phyloP scores from a whole-genome alignment of 2,888 invertebrate genomes.

The Nomada ferruginata region DNA sequence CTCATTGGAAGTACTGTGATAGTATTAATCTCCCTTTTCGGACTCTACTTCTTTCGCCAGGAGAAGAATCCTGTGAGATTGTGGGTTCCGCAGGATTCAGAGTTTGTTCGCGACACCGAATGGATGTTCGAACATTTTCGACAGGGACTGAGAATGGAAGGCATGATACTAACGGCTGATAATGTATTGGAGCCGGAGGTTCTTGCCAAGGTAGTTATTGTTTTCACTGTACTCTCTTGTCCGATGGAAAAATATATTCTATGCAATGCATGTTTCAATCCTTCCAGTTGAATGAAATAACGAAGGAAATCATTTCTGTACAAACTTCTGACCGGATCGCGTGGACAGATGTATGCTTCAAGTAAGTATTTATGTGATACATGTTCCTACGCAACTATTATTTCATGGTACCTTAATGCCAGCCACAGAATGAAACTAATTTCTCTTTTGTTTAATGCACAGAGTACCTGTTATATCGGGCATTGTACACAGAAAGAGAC shows the following conservation, averaged over 20 bases:
- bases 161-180: constrained; percentile 87
- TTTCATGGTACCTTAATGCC: not conserved
- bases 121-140: constrained; percentile 90
- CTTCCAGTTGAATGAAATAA: constrained; percentile 85
- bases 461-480: constrained; percentile 80
- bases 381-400: constrained; percentile 6
- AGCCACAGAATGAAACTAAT: constrained; percentile 9
- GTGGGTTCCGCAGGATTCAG: constrained; percentile 91
- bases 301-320: constrained; percentile 84
- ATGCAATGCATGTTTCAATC: not conserved
- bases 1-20: constrained; percentile 86
- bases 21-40: constrained; percentile 87
- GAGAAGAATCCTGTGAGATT: constrained; percentile 91
- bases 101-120: constrained; percentile 89
- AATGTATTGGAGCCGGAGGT: constrained; percentile 88
- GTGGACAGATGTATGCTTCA: constrained; percentile 86
- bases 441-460: constrained; percentile 37
- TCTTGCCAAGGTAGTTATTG: constrained; percentile 78
- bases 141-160: constrained; percentile 87
- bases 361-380: constrained; percentile 79
- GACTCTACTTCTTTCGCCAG: constrained; percentile 88
- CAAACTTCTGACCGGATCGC: constrained; percentile 79
- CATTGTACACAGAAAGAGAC: constrained; percentile 59
- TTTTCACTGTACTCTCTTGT: not conserved
- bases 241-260: not conserved